Conservation (phyloP, 1,140 invertebrate species). For the Muscidifurax raptorellus region DNA sequence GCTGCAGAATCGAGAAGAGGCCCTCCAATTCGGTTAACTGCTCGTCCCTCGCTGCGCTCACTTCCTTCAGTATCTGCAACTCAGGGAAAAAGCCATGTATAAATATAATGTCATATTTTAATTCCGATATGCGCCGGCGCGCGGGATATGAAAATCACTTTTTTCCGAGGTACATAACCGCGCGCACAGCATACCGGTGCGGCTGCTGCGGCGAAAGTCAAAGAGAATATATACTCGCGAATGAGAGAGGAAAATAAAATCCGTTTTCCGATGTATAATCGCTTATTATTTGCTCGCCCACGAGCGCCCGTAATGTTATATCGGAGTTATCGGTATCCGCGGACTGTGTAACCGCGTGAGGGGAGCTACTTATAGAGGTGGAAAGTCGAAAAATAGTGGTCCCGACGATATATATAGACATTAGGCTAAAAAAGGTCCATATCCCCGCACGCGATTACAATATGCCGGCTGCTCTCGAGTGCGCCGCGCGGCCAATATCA, state of each 20-base stretch:
- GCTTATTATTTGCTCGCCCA: slow-evolving; percentile 73
- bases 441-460: slow-evolving; percentile 69
- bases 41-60: slow-evolving; percentile 72
- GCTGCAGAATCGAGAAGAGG: slow-evolving; percentile 80
- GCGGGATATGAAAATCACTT: too few relatives aligned
- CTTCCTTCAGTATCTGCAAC: slow-evolving; percentile 70
- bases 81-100: not conserved
- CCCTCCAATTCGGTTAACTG: slow-evolving; percentile 80
- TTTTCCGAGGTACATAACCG: too few relatives aligned
- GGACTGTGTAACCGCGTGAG: slow-evolving; percentile 37
- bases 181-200: too few relatives aligned
- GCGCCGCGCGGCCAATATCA: slow-evolving; percentile 50
- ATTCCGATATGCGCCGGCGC: too few relatives aligned
- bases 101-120: too few relatives aligned
- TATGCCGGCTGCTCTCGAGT: slow-evolving; percentile 60
- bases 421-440: slow-evolving; percentile 61
- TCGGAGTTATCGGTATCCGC: slow-evolving; percentile 68
- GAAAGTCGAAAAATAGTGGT: slow-evolving; percentile 28
- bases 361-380: slow-evolving; percentile 41
- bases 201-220: too few relatives aligned
- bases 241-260: slow-evolving; percentile 70
- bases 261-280: slow-evolving; percentile 74
- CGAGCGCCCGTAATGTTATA: slow-evolving; percentile 75
- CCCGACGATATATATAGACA: not conserved
- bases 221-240: slow-evolving; percentile 1